phyloP scores from a whole-genome alignment of 2,797 vertebrate genomes.

The Microctenopoma lineatum region DNA sequence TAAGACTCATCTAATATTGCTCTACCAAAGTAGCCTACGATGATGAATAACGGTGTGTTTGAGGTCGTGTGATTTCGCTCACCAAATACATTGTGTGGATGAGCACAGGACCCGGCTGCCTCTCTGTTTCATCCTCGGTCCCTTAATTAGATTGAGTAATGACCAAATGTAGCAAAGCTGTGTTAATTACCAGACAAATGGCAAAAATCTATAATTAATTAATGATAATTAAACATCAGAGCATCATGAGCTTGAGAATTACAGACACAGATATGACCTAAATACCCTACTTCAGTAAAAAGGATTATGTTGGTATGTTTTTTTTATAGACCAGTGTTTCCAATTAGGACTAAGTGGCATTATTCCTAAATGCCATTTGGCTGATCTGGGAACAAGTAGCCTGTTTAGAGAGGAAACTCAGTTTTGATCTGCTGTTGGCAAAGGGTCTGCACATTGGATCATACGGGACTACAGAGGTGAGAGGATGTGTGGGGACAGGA shows the following conservation, averaged over 20 bases:
- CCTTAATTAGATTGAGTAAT: slow-evolving; percentile 60
- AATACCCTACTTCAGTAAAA: slow-evolving; percentile 72
- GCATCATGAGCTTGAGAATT: slow-evolving; percentile 68
- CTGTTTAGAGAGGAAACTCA: slow-evolving; percentile 65
- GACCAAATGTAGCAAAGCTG: slow-evolving; percentile 61
- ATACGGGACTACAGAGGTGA: slow-evolving; percentile 25
- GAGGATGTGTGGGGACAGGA: slow-evolving; percentile 8
- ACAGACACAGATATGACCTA: slow-evolving; percentile 80
- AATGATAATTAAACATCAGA: slow-evolving; percentile 67
- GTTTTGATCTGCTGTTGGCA: slow-evolving; percentile 62
- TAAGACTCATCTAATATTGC: not conserved
- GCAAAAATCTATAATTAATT: slow-evolving; percentile 68
- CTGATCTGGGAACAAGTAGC: slow-evolving; percentile 74
- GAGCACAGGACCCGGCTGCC: slow-evolving; percentile 30
- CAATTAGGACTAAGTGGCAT: slow-evolving; percentile 82
- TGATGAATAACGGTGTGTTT: slow-evolving; percentile 37
- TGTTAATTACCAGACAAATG: slow-evolving; percentile 74
- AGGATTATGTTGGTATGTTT: slow-evolving; percentile 69
- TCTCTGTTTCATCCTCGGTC: slow-evolving; percentile 41
- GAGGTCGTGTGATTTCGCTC: slow-evolving; percentile 57
- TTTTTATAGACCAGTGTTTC: slow-evolving; percentile 65
- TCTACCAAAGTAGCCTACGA: slow-evolving; percentile 25
- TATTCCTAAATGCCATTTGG: slow-evolving; percentile 76
- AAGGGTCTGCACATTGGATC: slow-evolving; percentile 42
- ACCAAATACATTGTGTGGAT: slow-evolving; percentile 46